These are phyloP conservation scores for Shargacucullia verbasci DNA, from an alignment of 2,888 invertebrate genomes.

Conservation along the genomic window DNA sequence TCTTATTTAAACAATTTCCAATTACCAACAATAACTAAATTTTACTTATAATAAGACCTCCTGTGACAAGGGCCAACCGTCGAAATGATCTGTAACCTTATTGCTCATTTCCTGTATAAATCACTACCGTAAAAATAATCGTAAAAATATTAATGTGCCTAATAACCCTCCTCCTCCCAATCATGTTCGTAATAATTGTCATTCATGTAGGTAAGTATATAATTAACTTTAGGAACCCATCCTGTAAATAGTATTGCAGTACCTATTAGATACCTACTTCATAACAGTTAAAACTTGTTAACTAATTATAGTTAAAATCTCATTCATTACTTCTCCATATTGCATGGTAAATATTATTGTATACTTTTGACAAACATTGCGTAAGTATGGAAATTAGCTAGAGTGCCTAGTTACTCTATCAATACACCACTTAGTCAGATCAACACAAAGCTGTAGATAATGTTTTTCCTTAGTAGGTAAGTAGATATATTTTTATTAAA, in stretches of 20 bases:
- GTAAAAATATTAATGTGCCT: slow-evolving; percentile 14
- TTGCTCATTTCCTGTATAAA: slow-evolving; percentile 39
- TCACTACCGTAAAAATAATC: slow-evolving; percentile 30
- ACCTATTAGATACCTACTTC: too few relatives aligned
- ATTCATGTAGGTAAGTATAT: too few relatives aligned
- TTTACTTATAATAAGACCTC: slow-evolving; percentile 11
- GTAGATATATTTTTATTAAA: too few relatives aligned
- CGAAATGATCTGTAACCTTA: slow-evolving; percentile 20
- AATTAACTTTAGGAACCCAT: slow-evolving; percentile 2
- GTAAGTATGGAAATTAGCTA: slow-evolving; percentile 25
- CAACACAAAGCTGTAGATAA: slow-evolving; percentile 10
- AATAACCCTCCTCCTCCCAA: too few relatives aligned
- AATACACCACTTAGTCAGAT: slow-evolving; percentile 13
- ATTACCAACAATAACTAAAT: neutral
- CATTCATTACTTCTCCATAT: slow-evolving; percentile 8
- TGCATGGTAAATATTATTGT: slow-evolving; percentile 14
- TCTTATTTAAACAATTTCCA: slow-evolving; percentile 26
- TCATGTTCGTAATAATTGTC: too few relatives aligned
- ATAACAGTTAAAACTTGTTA: too few relatives aligned
- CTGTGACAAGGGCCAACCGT: slow-evolving; percentile 15
- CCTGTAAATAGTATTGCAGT: too few relatives aligned
- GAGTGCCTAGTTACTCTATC: slow-evolving; percentile 3
- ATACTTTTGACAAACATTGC: slow-evolving; percentile 24
- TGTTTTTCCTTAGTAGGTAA: neutral
- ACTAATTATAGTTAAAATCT: slow-evolving; percentile 2